A percentile compares a stretch with the other conserved stretches of the same genome.
phyloP scores from a whole-genome alignment of 2,113 vertebrate genomes.

The Aptenodytes forsteri region DNA sequence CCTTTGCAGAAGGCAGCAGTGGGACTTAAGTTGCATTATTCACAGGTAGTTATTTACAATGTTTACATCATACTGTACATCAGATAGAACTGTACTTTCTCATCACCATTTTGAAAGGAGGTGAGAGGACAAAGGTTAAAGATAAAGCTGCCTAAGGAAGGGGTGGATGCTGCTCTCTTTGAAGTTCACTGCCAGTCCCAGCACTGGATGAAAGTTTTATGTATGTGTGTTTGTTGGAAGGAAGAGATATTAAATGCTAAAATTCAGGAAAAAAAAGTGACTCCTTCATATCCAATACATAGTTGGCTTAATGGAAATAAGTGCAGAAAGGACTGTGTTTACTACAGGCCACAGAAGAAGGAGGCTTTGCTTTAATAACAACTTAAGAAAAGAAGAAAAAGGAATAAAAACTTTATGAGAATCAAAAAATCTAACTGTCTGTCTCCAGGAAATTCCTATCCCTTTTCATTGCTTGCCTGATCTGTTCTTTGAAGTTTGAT shows the following conservation, averaged over 20 bases:
- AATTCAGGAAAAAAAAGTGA: not conserved
- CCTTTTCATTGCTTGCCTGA: not conserved
- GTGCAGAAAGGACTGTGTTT: not conserved
- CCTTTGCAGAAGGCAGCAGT: not conserved
- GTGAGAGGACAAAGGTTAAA: not conserved
- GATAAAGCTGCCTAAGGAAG: not conserved
- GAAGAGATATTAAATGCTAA: not conserved
- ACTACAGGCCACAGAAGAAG: not conserved
- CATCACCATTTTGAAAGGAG: not conserved
- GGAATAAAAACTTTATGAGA: not conserved
- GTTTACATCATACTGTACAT: not conserved
- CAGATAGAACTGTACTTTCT: not conserved
- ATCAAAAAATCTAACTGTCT: not conserved
- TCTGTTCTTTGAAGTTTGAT: not conserved
- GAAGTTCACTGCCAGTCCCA: not conserved
- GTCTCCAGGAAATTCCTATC: not conserved
- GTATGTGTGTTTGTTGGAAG: not conserved
- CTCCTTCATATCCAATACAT: not conserved
- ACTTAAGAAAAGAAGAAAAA: not conserved
- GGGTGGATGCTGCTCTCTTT: not conserved
- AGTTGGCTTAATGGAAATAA: not conserved
- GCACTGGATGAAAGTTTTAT: not conserved
- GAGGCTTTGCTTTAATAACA: not conserved
- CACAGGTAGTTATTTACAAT: not conserved
- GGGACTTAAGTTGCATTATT: not conserved